These are phyloP conservation scores for Delphinapterus leucas DNA, from an alignment of 2,113 vertebrate genomes.

Conservation along the genomic window DNA sequence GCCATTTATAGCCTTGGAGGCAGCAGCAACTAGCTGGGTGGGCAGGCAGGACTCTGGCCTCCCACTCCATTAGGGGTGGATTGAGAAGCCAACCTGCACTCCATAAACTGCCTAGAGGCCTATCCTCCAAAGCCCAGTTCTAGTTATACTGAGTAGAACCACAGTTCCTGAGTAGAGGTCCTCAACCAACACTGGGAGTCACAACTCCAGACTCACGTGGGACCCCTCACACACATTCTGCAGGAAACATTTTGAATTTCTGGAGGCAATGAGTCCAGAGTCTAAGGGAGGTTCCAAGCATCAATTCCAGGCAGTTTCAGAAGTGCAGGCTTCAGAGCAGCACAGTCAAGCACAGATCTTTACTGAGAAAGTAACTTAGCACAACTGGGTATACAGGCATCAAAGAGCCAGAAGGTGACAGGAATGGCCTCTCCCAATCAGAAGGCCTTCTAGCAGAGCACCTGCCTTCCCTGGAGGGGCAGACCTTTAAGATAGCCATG, in stretches of 20 bases:
- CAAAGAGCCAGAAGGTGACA: background rate
- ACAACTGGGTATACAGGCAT: background rate
- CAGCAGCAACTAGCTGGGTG: slow-evolving; percentile 57
- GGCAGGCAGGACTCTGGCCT: slow-evolving; percentile 38
- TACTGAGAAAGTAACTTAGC: slow-evolving; percentile 29
- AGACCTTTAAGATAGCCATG: background rate
- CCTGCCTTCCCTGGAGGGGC: background rate
- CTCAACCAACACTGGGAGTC: background rate
- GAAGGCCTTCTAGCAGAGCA: background rate
- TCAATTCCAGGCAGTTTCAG: background rate
- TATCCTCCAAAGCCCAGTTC: background rate
- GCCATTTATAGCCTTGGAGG: slow-evolving; percentile 75
- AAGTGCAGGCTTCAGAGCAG: slow-evolving; percentile 4
- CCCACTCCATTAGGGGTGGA: slow-evolving; percentile 41
- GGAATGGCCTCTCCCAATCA: background rate
- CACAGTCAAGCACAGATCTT: background rate
- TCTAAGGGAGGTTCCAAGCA: background rate
- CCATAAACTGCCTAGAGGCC: background rate
- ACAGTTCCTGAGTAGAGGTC: background rate
- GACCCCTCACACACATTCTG: background rate
- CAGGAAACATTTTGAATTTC: slow-evolving; percentile 46
- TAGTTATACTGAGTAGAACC: background rate
- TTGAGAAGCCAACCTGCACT: slow-evolving; percentile 24
- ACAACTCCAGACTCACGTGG: background rate
- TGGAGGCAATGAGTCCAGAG: background rate